Conservation (phyloP, 2,888 invertebrate genomes). For the Colletes collaris region DNA sequence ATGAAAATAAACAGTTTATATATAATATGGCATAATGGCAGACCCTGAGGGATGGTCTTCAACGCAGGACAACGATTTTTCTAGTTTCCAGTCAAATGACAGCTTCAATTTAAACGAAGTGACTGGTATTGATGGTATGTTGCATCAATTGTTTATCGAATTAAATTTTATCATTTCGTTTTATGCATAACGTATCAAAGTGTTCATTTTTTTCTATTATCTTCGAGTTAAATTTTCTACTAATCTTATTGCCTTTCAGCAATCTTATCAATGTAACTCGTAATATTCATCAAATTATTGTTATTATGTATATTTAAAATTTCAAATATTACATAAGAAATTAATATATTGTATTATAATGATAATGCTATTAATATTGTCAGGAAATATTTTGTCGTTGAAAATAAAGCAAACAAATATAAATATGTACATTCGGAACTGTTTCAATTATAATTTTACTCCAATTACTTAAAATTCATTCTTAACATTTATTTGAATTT, state of each 20-base stretch:
- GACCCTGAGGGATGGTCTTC: conserved; percentile 78
- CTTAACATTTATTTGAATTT: conserved; percentile 69
- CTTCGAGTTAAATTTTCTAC: neutral
- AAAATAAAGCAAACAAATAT: neutral
- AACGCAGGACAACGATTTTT: conserved; percentile 79
- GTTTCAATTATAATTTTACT: neutral
- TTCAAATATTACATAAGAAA: neutral
- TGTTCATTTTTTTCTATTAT: neutral
- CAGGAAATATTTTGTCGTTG: neutral
- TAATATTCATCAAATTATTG: neutral
- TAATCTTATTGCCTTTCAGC: neutral
- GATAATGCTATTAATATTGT: neutral
- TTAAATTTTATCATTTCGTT: conserved; percentile 14
- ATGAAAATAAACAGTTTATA: conserved; percentile 66
- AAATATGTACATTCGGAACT: neutral
- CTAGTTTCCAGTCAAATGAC: conserved; percentile 84
- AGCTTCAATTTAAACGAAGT: conserved; percentile 88
- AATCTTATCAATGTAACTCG: neutral
- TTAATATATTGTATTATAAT: conserved; percentile 3
- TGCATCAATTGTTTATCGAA: conserved; percentile 36
- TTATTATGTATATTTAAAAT: neutral
- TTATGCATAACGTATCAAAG: neutral
- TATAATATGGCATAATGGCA: conserved; percentile 75
- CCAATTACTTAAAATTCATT: neutral
- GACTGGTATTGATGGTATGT: conserved; percentile 88